Conservation (phyloP, 1,140 invertebrate genomes). For the Bombus vancouverensis region DNA sequence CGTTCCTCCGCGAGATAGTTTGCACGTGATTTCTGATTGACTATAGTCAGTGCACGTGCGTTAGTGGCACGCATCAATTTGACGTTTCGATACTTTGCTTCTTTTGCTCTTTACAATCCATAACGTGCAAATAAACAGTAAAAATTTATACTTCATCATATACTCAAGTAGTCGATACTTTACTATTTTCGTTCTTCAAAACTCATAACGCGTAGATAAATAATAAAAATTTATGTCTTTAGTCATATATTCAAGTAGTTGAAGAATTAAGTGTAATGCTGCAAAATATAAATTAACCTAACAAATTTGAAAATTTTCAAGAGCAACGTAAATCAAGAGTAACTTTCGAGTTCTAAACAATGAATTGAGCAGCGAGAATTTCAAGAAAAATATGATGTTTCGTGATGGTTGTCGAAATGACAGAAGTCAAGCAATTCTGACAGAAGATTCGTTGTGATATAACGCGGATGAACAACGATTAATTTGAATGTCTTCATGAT, state of each 20-base stretch:
- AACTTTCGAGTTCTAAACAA: neutral
- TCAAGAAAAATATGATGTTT: constrained; percentile 5
- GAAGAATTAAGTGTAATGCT: neutral
- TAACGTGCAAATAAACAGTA: neutral
- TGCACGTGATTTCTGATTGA: constrained; percentile 29
- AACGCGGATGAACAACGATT: neutral
- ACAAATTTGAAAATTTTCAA: neutral
- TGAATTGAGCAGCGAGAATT: neutral
- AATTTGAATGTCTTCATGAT: neutral
- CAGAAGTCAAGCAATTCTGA: neutral
- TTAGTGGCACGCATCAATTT: neutral
- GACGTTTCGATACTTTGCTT: neutral
- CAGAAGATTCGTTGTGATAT: neutral
- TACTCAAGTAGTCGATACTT: neutral
- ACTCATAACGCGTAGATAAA: neutral
- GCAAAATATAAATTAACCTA: neutral
- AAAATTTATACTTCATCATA: neutral
- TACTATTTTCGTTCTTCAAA: neutral
- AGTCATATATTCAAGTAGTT: neutral
- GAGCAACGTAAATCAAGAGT: neutral
- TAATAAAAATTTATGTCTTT: neutral
- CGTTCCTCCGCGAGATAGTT: constrained; percentile 13
- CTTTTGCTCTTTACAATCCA: neutral
- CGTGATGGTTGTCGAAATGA: neutral
- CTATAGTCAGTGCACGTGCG: constrained; percentile 29